phyloP scores from a whole-genome alignment of 2,888 invertebrate species.

The Steinernema scapterisci region DNA sequence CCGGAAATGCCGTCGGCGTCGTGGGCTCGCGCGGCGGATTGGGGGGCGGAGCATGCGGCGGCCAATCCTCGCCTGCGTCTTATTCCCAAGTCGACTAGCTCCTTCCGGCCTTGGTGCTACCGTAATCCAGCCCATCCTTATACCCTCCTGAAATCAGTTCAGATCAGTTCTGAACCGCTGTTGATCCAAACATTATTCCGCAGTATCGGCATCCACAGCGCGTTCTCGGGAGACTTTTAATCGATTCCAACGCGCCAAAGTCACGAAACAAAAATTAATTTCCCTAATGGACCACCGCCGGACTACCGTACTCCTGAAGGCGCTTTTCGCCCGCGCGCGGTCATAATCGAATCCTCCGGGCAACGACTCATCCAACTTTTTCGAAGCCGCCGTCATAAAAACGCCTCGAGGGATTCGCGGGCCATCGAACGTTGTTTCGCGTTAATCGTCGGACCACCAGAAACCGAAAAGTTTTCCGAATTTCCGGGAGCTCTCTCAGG shows the following conservation, averaged over 20 bases:
- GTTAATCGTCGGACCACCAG: background rate
- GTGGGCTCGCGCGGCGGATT: conserved; percentile 21
- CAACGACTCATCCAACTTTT: conserved; percentile 23
- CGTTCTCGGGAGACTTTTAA: no score
- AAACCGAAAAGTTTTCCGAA: background rate
- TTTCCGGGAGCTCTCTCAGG: background rate
- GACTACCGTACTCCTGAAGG: conserved; percentile 10
- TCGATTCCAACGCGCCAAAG: background rate
- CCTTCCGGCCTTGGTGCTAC: conserved; percentile 9
- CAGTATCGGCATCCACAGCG: no score
- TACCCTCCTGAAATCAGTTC: no score
- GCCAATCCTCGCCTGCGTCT: conserved; percentile 15
- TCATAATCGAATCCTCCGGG: conserved; percentile 26
- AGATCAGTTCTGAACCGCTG: no score
- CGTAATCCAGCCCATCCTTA: background rate
- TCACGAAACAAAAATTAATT: background rate
- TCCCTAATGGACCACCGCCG: conserved; percentile 11
- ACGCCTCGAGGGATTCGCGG: conserved; percentile 29
- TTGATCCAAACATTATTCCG: no score
- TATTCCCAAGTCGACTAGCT: conserved; percentile 9
- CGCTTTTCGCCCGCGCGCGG: conserved; percentile 32
- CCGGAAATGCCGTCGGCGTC: conserved; percentile 28
- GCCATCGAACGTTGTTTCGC: background rate
- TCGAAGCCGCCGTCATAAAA: conserved; percentile 16
- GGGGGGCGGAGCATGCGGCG: background rate